Base-by-base conservation (phyloP, 2,797 vertebrate genomes). In the Falco biarmicus region DNA sequence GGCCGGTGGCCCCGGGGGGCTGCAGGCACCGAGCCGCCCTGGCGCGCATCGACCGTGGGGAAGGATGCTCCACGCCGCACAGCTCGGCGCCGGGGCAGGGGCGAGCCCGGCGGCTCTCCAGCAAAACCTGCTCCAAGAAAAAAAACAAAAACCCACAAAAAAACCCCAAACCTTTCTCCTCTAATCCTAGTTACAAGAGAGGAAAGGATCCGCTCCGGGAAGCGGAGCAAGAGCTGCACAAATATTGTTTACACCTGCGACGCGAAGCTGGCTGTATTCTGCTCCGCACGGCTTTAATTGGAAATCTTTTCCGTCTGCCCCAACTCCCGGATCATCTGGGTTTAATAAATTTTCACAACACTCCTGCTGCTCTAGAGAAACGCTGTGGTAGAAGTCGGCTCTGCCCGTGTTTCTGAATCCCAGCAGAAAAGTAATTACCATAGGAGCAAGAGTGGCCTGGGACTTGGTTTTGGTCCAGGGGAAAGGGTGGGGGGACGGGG, bases 271-370 rank as follows among this genome's bases (percentile, higher is more conserved):
- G 43, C 78, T 78, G 88, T 17, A 51, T 97, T 97, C 89, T 60
- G 96, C 97, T 96, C 87, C 96, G 87, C 91, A 97, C 95, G 94
- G 88, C 93, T 97, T 95, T 97, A 95, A 97, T 97, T 98, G 97
- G 97, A 98, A 98, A 98, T 97, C 97, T 98, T 98, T 98, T 96
- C 98, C 97, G 91, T 97, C 97, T 98, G 97, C 93, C 96, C 94
- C 75, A 93, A 98, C 87, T 97, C 94, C 91, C 18, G 92, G 32
- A 61, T 96, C 97, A 98, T 98, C 97, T 98, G 98, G 97, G 95
- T 98, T 98, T 98, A 97, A 98, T 98, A 97, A 98, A 34, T 94
- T 32, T 63, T 90, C 92, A 80, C 78, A 43, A 96, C 93, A 86
- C 96, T 96, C 96, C 97, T 92, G 95, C 97, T 94, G 92, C 94